phyloP scores from a whole-genome alignment of 2,888 invertebrate genomes.

The Ctenicera cuprea region DNA sequence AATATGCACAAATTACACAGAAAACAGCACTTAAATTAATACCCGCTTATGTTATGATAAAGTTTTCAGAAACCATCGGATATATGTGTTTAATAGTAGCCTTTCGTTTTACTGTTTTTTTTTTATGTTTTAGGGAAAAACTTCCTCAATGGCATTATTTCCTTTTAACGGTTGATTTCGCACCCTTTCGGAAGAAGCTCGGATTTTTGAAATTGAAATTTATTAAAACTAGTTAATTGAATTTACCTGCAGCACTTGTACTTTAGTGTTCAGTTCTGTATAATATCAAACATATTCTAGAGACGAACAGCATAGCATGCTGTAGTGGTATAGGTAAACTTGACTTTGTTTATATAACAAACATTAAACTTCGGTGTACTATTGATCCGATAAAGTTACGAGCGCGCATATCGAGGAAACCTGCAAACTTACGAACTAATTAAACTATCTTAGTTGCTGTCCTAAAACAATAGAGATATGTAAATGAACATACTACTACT shows the following conservation, averaged over 20 bases:
- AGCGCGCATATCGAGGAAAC: conserved; percentile 67
- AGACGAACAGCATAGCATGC: conserved; percentile 34
- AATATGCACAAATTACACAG: conserved; percentile 61
- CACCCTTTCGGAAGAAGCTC: background rate
- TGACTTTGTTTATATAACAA: conserved; percentile 71
- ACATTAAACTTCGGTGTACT: conserved; percentile 69
- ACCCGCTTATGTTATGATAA: conserved; percentile 52
- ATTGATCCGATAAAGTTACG: conserved; percentile 71
- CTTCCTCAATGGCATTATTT: background rate
- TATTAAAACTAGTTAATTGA: background rate
- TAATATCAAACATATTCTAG: conserved; percentile 37
- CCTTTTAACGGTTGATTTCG: background rate
- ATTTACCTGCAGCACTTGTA: background rate
- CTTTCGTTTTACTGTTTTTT: background rate
- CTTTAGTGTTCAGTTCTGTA: background rate
- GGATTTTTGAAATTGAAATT: background rate
- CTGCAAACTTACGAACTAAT: conserved; percentile 72
- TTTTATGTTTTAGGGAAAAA: conserved; percentile 8
- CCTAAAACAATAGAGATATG: conserved; percentile 72
- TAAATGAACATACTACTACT: conserved; percentile 65
- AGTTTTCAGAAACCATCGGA: conserved; percentile 50
- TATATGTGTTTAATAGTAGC: conserved; percentile 38
- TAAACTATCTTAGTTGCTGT: conserved; percentile 72
- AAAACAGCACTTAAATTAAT: conserved; percentile 57
- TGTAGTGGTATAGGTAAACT: conserved; percentile 42